phyloP scores from a whole-genome alignment of 2,888 invertebrate genomes.

The Alcis repandata region DNA sequence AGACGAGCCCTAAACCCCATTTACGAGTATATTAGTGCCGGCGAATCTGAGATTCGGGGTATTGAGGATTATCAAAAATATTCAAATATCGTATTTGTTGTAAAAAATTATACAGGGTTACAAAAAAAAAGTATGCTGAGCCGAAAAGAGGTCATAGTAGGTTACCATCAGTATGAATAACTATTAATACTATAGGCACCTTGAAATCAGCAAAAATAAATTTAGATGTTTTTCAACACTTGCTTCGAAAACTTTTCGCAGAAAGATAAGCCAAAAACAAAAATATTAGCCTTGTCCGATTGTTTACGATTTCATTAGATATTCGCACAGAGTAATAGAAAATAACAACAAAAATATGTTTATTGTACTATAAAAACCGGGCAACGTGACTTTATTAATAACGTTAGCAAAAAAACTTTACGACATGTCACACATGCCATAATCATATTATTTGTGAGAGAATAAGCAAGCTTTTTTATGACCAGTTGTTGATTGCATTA shows the following conservation, averaged over 20 bases:
- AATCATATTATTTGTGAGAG: constrained; percentile 8
- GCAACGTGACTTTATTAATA: constrained; percentile 67
- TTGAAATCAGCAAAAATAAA: too few relatives aligned
- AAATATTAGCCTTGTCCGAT: constrained; percentile 42
- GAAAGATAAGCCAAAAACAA: constrained; percentile 33
- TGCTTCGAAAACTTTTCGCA: neutral
- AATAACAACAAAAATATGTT: constrained; percentile 65
- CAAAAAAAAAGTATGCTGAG: too few relatives aligned
- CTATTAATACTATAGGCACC: too few relatives aligned
- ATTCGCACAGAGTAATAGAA: constrained; percentile 51
- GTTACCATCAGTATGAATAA: too few relatives aligned
- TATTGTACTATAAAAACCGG: constrained; percentile 71
- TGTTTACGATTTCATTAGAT: constrained; percentile 45
- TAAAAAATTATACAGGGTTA: too few relatives aligned
- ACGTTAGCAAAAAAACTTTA: constrained; percentile 58
- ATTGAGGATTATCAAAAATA: too few relatives aligned
- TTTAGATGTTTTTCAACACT: neutral
- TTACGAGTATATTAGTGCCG: too few relatives aligned
- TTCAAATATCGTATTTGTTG: too few relatives aligned
- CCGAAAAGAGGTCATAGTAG: too few relatives aligned
- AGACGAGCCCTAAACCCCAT: too few relatives aligned
- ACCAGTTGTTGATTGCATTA: neutral
- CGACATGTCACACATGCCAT: constrained; percentile 47
- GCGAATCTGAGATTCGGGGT: too few relatives aligned
- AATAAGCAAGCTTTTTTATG: neutral